phyloP scores from a whole-genome alignment of 1,140 invertebrate genomes.

The Drosophila yakuba region DNA sequence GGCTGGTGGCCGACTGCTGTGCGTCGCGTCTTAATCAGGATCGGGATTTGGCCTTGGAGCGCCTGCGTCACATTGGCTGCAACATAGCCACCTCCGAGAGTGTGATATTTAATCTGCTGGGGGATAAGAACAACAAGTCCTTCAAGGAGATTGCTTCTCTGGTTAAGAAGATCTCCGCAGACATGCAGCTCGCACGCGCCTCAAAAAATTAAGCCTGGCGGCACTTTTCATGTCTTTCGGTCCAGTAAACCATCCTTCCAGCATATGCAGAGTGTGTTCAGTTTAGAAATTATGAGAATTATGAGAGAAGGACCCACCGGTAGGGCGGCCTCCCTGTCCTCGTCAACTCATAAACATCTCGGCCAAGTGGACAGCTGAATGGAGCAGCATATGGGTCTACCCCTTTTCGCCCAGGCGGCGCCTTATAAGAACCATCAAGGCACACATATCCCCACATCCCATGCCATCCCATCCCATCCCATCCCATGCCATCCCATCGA shows the following conservation, averaged over 20 bases:
- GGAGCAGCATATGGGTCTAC: slow-evolving; percentile 42
- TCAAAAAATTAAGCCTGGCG: slow-evolving; percentile 75
- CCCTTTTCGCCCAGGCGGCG: slow-evolving; percentile 62
- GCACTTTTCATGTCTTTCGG: slow-evolving; percentile 50
- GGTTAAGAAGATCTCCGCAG: slow-evolving; percentile 87
- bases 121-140: slow-evolving; percentile 90
- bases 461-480: slow-evolving; percentile 7
- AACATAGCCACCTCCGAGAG: slow-evolving; percentile 92
- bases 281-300: slow-evolving; percentile 54
- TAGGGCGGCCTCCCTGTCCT: slow-evolving; percentile 61
- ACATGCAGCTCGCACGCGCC: slow-evolving; percentile 80
- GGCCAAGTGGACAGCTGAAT: slow-evolving; percentile 72
- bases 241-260: slow-evolving; percentile 24
- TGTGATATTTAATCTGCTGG: slow-evolving; percentile 91
- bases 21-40: slow-evolving; percentile 90
- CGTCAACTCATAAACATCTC: slow-evolving; percentile 79
- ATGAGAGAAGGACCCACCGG: slow-evolving; percentile 62
- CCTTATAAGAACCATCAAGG: slow-evolving; percentile 65
- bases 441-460: slow-evolving; percentile 3
- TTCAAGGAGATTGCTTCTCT: slow-evolving; percentile 90
- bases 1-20: slow-evolving; percentile 94
- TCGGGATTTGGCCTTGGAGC: slow-evolving; percentile 89
- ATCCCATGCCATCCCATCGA: slow-evolving; percentile 20
- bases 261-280: slow-evolving; percentile 43
- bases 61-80: slow-evolving; percentile 91